Percentiles rank a stretch among this genome's conserved stretches.
phyloP scores from a whole-genome alignment of 2,797 vertebrate species.

The Lacerta bilineata region DNA sequence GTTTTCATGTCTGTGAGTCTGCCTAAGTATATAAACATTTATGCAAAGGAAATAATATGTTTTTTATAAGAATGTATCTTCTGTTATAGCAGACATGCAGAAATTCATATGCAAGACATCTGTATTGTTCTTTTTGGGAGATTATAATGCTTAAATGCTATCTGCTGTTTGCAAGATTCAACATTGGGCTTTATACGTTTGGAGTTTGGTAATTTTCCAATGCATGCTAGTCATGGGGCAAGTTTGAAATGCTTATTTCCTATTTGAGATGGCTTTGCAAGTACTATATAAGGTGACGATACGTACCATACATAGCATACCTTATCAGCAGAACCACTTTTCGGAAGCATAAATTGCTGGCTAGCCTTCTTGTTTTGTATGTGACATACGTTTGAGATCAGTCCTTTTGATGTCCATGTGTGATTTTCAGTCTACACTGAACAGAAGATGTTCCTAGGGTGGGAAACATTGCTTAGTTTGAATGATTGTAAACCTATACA shows the following conservation, averaged over 20 bases:
- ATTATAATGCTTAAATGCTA: constrained; percentile 47
- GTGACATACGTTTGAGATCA: constrained; percentile 43
- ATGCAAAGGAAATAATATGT: constrained; percentile 30
- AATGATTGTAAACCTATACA: constrained; percentile 7
- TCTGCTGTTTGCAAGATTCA: constrained; percentile 55
- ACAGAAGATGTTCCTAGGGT: not conserved
- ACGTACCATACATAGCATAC: not conserved
- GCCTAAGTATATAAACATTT: not conserved
- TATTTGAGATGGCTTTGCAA: constrained; percentile 64
- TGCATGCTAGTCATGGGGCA: constrained; percentile 50
- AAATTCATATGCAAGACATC: constrained; percentile 3
- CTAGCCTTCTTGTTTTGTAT: not conserved
- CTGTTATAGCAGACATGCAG: constrained; percentile 19
- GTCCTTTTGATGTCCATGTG: constrained; percentile 18
- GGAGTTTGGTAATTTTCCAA: constrained; percentile 50
- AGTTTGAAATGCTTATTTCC: constrained; percentile 57
- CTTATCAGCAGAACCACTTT: constrained; percentile 60
- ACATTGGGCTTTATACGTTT: constrained; percentile 40
- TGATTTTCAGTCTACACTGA: constrained; percentile 55
- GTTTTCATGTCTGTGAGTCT: not conserved
- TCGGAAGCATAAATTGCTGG: constrained; percentile 37
- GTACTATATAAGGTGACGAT: constrained; percentile 16
- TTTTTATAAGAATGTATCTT: not conserved
- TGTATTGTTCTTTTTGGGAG: constrained; percentile 56
- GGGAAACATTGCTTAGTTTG: constrained; percentile 43